Evolutionary conservation across 2,113 vertebrate species (phyloP).

Genomic region (Nymphicus hollandicus): DNA sequence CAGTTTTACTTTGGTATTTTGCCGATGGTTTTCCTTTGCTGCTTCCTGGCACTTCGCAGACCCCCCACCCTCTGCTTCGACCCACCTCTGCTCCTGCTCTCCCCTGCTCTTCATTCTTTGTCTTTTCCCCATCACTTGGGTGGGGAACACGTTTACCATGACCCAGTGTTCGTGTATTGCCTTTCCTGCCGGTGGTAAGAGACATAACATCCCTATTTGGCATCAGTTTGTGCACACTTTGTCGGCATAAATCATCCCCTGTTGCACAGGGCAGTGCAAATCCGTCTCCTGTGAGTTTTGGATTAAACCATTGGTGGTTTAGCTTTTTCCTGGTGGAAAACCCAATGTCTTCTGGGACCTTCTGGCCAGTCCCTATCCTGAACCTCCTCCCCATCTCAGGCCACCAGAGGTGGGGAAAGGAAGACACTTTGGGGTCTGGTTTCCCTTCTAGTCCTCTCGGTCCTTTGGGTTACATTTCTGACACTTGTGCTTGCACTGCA

Average conservation of each 20-base stretch:
- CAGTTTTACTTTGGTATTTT: not conserved
- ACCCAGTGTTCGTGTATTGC: rapidly evolving
- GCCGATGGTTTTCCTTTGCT: not conserved
- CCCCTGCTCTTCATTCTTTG: not conserved
- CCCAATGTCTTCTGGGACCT: not conserved
- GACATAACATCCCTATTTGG: not conserved
- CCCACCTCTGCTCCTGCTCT: not conserved
- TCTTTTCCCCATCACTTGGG: not conserved
- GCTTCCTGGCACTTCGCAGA: rapidly evolving
- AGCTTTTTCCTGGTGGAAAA: not conserved
- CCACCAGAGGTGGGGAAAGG: not conserved
- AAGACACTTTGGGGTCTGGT: not conserved
- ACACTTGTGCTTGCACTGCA: not conserved
- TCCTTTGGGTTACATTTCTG: not conserved
- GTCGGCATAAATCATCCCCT: not conserved
- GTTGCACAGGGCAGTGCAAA: rapidly evolving
- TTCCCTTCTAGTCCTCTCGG: not conserved
- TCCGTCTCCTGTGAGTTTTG: not conserved
- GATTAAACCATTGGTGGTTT: rapidly evolving
- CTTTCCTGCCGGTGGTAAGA: not conserved
- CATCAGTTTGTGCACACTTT: rapidly evolving
- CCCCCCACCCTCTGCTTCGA: not conserved
- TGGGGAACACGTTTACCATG: rapidly evolving
- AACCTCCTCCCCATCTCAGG: not conserved
- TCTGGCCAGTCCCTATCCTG: not conserved